These are phyloP conservation scores for Hydriomena furcata DNA, from an alignment of 2,888 invertebrate species.

Conservation along the genomic window DNA sequence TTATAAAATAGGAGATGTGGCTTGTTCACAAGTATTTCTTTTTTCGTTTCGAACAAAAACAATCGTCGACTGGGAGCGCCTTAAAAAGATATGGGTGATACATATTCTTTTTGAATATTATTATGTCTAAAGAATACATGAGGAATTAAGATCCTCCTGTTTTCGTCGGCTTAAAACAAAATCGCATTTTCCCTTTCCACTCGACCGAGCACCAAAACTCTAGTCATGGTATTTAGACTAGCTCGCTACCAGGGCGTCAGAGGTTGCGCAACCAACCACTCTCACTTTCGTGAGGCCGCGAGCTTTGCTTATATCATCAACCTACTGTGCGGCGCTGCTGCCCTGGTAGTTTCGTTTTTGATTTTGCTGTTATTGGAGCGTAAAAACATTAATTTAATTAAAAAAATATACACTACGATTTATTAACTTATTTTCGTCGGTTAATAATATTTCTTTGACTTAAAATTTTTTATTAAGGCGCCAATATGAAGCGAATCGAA, in stretches of 20 bases:
- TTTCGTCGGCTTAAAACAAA: neutral
- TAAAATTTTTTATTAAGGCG: too few species aligned
- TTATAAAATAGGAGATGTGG: too few species aligned
- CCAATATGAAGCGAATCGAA: too few species aligned
- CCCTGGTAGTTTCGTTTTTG: constrained; percentile 51
- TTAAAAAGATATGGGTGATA: too few species aligned
- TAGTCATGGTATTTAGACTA: constrained; percentile 29
- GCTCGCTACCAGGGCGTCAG: constrained; percentile 35
- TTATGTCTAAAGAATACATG: neutral
- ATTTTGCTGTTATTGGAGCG: constrained; percentile 29
- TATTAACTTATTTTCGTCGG: too few species aligned
- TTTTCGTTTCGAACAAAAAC: too few species aligned
- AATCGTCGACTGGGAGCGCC: too few species aligned
- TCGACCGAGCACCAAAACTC: constrained; percentile 10
- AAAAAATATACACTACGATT: too few species aligned
- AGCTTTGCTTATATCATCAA: constrained; percentile 67
- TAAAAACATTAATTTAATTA: constrained; percentile 13
- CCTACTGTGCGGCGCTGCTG: constrained; percentile 50
- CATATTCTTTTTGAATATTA: too few species aligned
- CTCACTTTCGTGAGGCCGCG: constrained; percentile 78
- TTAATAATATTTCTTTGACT: too few species aligned
- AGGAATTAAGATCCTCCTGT: too few species aligned
- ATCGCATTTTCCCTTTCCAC: neutral
- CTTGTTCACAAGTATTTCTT: too few species aligned
- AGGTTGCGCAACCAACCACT: constrained; percentile 75